Percentiles rank a stretch among this genome's conserved stretches.
Conservation (phyloP, 2,113 vertebrate genomes). For the Apodemus sylvaticus region DNA sequence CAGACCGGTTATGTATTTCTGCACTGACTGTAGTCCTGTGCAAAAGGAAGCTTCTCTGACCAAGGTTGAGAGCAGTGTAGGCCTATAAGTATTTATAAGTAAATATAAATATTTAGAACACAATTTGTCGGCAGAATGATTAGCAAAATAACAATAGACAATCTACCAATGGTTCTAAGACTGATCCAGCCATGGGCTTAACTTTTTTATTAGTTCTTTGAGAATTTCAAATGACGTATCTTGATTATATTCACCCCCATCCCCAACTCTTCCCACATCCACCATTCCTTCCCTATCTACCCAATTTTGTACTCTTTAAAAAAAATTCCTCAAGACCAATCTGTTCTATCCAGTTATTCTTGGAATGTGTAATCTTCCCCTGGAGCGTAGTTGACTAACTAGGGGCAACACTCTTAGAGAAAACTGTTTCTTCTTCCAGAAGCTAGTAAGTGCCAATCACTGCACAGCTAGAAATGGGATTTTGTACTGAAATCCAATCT, state of each 20-base stretch:
- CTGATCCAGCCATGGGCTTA: background rate
- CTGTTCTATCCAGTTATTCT: background rate
- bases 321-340: background rate
- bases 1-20: background rate
- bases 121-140: background rate
- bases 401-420: background rate
- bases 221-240: background rate
- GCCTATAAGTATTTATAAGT: background rate
- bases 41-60: background rate
- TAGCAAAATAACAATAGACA: background rate
- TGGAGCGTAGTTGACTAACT: background rate
- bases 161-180: background rate
- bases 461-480: background rate
- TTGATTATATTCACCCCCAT: background rate
- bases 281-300: background rate
- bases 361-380: background rate
- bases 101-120: background rate
- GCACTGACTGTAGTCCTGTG: background rate
- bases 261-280: background rate
- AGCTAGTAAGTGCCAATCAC: background rate
- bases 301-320: background rate
- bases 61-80: background rate
- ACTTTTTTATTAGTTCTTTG: background rate
- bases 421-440: background rate
- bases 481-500: background rate